These are phyloP conservation scores for Caenorhabditis wallacei DNA, from an alignment of 2,888 invertebrate genomes.

Conservation along the genomic window DNA sequence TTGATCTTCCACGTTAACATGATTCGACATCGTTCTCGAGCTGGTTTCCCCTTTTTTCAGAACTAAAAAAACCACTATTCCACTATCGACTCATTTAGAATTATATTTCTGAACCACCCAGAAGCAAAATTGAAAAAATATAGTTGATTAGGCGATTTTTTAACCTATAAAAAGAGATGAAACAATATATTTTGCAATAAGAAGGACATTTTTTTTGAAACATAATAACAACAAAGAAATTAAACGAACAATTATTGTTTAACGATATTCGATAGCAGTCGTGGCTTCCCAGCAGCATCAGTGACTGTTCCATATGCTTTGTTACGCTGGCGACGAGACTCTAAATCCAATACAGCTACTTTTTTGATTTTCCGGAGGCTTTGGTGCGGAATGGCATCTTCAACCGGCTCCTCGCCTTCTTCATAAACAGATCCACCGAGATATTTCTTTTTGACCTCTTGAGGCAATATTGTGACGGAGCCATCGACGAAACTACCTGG, in stretches of 20 bases:
- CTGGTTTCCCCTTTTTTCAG: too few species aligned
- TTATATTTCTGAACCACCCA: too few species aligned
- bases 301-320: conserved; percentile 44
- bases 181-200: too few species aligned
- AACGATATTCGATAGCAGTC: not conserved
- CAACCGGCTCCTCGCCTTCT: conserved; percentile 51
- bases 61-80: too few species aligned
- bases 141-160: too few species aligned
- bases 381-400: conserved; percentile 30
- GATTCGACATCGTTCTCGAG: conserved; percentile 15
- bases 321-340: conserved; percentile 40
- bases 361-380: conserved; percentile 55
- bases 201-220: not conserved
- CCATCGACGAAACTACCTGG: conserved; percentile 41
- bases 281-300: not conserved
- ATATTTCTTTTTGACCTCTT: conserved; percentile 38
- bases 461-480: conserved; percentile 48
- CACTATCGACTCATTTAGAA: too few species aligned
- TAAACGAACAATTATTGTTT: conserved; percentile 5
- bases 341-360: conserved; percentile 47
- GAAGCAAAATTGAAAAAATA: too few species aligned
- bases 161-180: too few species aligned
- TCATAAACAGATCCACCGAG: conserved; percentile 62
- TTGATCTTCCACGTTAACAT: conserved; percentile 1
- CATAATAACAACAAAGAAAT: not conserved